A percentile compares a stretch with the other conserved stretches of the same genome.
phyloP scores from a whole-genome alignment of 2,797 vertebrate genomes.

The Agapornis canus region DNA sequence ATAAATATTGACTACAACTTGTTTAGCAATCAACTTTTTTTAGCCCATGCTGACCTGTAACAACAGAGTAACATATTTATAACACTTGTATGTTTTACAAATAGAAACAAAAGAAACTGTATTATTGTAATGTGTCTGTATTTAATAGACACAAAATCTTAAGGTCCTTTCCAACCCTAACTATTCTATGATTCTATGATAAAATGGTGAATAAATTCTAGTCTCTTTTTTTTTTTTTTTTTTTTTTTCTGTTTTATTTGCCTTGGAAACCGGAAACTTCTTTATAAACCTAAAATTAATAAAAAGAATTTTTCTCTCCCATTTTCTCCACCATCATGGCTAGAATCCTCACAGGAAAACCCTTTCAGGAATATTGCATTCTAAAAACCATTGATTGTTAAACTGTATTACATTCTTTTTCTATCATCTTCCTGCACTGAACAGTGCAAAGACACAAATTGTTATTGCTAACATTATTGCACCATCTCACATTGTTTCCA shows the following conservation, averaged over 20 bases:
- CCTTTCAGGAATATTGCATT: slow-evolving; percentile 32
- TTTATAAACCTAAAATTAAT: not conserved
- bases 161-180: too few relatives aligned
- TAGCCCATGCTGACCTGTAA: not conserved
- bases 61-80: not conserved
- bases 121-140: not conserved
- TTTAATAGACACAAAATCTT: not conserved
- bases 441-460: slow-evolving; percentile 49
- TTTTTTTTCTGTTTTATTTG: not conserved
- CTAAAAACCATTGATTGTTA: slow-evolving; percentile 44
- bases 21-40: not conserved
- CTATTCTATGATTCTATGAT: too few relatives aligned
- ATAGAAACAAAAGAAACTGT: not conserved
- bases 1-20: slow-evolving; percentile 21
- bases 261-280: not conserved
- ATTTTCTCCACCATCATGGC: not conserved
- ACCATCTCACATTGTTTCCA: slow-evolving; percentile 22
- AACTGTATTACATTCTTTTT: slow-evolving; percentile 52
- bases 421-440: slow-evolving; percentile 50
- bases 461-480: slow-evolving; percentile 53
- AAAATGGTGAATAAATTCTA: not conserved
- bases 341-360: slow-evolving; percentile 9
- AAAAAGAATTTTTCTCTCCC: not conserved
- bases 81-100: not conserved
- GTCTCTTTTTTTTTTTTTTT: not conserved